Conservation (phyloP, 2,888 invertebrate species). For the Notodonta ziczac region DNA sequence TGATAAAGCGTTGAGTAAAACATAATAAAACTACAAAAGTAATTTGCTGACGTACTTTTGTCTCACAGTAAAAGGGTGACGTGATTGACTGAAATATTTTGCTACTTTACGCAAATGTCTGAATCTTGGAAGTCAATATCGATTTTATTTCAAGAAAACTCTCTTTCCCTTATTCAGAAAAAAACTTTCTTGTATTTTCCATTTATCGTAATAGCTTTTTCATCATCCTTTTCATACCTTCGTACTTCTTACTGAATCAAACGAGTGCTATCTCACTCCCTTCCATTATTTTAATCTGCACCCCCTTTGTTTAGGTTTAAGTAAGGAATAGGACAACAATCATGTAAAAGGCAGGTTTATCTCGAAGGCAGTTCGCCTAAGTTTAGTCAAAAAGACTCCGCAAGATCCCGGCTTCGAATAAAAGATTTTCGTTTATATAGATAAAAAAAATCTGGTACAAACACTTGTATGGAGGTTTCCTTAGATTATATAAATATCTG, state of each 20-base stretch:
- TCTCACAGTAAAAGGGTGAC: too few species aligned
- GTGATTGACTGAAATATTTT: too few species aligned
- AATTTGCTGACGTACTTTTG: too few species aligned
- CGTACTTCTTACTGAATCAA: background rate
- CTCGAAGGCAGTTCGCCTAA: conserved; percentile 28
- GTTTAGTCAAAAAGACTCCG: conserved; percentile 30
- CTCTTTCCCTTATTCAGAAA: background rate
- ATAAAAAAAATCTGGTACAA: conserved; percentile 37
- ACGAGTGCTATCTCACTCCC: conserved; percentile 9
- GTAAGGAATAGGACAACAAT: conserved; percentile 34
- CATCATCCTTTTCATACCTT: background rate
- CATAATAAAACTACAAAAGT: too few species aligned
- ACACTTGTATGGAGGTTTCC: conserved; percentile 31
- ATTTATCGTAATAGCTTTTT: background rate
- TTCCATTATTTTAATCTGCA: conserved; percentile 28
- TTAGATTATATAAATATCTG: conserved; percentile 7
- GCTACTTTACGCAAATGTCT: too few species aligned
- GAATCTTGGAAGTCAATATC: too few species aligned
- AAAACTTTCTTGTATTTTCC: background rate
- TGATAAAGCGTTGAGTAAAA: too few species aligned
- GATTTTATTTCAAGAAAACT: too few species aligned
- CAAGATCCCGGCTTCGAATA: conserved; percentile 31
- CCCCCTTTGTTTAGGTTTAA: conserved; percentile 23
- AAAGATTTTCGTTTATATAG: conserved; percentile 38
- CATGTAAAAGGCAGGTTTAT: conserved; percentile 38